Conservation (phyloP, 35 echinoderm and acorn worm species). For the Apostichopus californicus region DNA sequence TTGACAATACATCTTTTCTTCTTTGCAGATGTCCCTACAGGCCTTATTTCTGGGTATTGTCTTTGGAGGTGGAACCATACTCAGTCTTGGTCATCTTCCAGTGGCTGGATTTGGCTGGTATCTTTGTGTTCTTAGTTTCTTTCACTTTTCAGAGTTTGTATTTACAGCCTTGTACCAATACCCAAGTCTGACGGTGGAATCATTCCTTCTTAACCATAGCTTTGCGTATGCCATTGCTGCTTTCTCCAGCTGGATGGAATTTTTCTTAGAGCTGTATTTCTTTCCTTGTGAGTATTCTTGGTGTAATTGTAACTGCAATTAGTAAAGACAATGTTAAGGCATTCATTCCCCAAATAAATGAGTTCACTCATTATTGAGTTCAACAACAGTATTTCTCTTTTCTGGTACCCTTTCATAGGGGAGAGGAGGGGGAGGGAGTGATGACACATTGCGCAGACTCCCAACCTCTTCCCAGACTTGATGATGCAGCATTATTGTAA, state of each 20-base stretch:
- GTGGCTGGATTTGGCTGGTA: slow-evolving; percentile 90
- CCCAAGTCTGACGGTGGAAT: slow-evolving; percentile 86
- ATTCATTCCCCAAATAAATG: no score
- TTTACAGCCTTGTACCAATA: slow-evolving; percentile 95
- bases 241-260: slow-evolving; percentile 88
- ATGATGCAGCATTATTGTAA: background rate
- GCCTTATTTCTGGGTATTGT: slow-evolving; percentile 79
- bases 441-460: background rate
- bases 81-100: slow-evolving; percentile 54
- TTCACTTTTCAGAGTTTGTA: slow-evolving; percentile 98
- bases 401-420: no score
- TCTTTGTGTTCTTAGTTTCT: slow-evolving; percentile 92
- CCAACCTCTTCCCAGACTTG: background rate
- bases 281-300: slow-evolving; percentile 76
- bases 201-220: slow-evolving; percentile 98
- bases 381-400: no score
- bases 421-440: background rate
- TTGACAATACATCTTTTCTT: background rate
- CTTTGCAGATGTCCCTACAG: slow-evolving; percentile 80
- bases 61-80: slow-evolving; percentile 78
- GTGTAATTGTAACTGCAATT: no score
- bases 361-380: no score
- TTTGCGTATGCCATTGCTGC: slow-evolving; percentile 85
- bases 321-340: no score
- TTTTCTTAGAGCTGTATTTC: slow-evolving; percentile 82